These are phyloP conservation scores for Drosophila austrosaltans DNA, from an alignment of 2,888 invertebrate species.

Conservation along the genomic window DNA sequence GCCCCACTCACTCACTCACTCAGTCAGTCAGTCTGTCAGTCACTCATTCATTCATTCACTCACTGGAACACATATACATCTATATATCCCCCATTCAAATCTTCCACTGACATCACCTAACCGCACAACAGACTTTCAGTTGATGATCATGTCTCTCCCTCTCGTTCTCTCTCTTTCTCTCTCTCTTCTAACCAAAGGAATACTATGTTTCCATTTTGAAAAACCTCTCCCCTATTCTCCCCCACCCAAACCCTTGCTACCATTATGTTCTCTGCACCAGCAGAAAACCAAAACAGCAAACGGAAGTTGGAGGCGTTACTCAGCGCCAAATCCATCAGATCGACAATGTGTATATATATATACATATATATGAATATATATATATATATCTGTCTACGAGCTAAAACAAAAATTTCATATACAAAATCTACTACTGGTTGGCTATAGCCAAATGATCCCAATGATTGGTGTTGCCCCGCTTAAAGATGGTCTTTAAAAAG, in stretches of 20 bases:
- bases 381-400: slow-evolving; percentile 28
- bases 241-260: not conserved
- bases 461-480: slow-evolving; percentile 39
- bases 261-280: slow-evolving; percentile 35
- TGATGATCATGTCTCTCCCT: slow-evolving; percentile 3
- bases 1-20: slow-evolving; percentile 42
- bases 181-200: slow-evolving; percentile 24
- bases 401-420: slow-evolving; percentile 30
- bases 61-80: slow-evolving; percentile 5
- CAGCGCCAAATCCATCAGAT: slow-evolving; percentile 69
- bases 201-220: slow-evolving; percentile 32
- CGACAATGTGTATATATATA: slow-evolving; percentile 38
- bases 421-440: slow-evolving; percentile 15
- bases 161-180: too few relatives aligned
- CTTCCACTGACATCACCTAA: slow-evolving; percentile 42
- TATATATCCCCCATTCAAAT: slow-evolving; percentile 18
- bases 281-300: slow-evolving; percentile 60
- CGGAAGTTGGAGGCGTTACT: slow-evolving; percentile 81
- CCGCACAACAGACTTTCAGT: slow-evolving; percentile 12
- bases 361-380: not conserved
- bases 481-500: slow-evolving; percentile 45
- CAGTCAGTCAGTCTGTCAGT: slow-evolving; percentile 3
- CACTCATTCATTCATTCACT: slow-evolving; percentile 25
- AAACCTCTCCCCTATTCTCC: slow-evolving; percentile 14
- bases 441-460: slow-evolving; percentile 25